Percentiles rank a stretch among this genome's conserved stretches.
These are phyloP conservation scores for Remorina albescens DNA, from an alignment of 2,797 vertebrate genomes.

Conservation along the genomic window DNA sequence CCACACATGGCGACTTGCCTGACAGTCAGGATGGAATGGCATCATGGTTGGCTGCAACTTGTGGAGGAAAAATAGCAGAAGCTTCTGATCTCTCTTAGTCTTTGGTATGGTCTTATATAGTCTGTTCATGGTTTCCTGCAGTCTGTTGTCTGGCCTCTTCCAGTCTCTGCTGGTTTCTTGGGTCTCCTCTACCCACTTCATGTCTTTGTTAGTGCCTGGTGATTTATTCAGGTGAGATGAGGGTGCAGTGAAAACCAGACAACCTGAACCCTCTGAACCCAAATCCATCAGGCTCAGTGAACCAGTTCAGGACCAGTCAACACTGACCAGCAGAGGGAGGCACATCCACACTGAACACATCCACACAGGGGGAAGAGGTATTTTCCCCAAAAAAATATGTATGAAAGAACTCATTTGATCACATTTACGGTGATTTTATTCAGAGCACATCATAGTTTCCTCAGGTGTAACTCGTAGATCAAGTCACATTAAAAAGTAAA, in stretches of 20 bases:
- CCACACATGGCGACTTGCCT: no score
- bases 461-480: neutral
- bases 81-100: no score
- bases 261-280: neutral
- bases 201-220: neutral
- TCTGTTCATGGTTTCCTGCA: neutral
- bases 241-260: neutral
- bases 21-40: no score
- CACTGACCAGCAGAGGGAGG: conserved; percentile 16
- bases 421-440: neutral
- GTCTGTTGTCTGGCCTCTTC: neutral
- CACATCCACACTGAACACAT: neutral
- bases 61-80: no score
- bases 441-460: neutral
- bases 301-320: neutral
- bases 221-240: neutral
- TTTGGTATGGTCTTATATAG: neutral
- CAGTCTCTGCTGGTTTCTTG: neutral
- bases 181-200: neutral
- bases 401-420: neutral
- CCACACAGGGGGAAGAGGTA: neutral
- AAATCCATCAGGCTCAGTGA: neutral
- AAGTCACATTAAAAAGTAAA: neutral
- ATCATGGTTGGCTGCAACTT: no score
- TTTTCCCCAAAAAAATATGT: neutral